Evolutionary conservation across 2,113 vertebrate species (phyloP), one percentile per base, ranked within the genome.

Genomic region (Actenoides lindsayi): DNA sequence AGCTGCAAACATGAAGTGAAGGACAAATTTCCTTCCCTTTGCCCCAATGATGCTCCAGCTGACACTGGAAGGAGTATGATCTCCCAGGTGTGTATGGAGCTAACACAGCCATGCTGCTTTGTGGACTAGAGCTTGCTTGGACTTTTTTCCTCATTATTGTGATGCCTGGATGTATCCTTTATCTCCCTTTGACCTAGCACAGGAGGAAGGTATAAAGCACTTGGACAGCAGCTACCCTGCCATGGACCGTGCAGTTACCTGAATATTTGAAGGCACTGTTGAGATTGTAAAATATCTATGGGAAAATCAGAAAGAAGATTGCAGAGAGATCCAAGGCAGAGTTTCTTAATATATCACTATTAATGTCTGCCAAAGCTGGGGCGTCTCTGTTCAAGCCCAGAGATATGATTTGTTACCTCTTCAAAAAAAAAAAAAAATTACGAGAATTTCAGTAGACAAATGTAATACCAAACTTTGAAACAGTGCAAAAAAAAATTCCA

Each of bases 391-490:
- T 89, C 57, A 81, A 83, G 56, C 88, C 79, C 3, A 1, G 73
- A 95, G 80, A 50, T 90, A 85, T 67, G 64, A 91, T 84, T 94
- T 97, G 90, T 90, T 93, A 88, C 87, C 20, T 93, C 64, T 60
- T 15, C 10, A 69, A 91, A 41, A 39, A 28, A 28, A 39, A 28
- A 28, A 51, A 78, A 87, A 42, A 90, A 42, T 73, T 17, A 83
- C 33, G 4, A 97, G 87, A 94, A 90, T n/a, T 39, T 73, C 41
- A 54, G 56, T 18, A 95, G 93, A 94, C 75, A 96, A 97, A 95
- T 93, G 81, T 74, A 97, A 94, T 74, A 88, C 62, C 88, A 91
- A 83, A 93, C 75, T 97, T 96, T 78, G 93, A 96, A 96, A 79
- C 59, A 83, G 87, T 35, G 71, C 83, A 24, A 96, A 70, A 93